Evolutionary conservation across 2,113 vertebrate species (phyloP).

Genomic region (Agelaius tricolor): DNA sequence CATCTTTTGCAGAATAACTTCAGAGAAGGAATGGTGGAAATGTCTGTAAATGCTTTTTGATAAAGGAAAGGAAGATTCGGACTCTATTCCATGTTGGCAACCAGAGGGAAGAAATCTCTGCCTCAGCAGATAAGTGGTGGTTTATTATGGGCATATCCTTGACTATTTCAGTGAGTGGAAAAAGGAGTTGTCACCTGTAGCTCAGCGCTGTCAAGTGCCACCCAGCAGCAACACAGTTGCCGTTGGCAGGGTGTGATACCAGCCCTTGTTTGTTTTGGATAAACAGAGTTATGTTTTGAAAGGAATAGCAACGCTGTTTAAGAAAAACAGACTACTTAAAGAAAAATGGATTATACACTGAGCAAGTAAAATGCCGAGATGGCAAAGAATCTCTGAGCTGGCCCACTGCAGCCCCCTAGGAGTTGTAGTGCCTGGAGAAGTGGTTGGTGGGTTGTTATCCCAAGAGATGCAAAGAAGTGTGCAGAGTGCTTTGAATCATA

Average conservation of each 20-base stretch:
- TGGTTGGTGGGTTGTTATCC: background rate
- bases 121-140: background rate
- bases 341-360: background rate
- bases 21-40: background rate
- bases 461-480: background rate
- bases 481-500: background rate
- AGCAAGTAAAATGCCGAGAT: background rate
- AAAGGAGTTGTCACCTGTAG: background rate
- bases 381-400: background rate
- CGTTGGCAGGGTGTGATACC: background rate
- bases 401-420: background rate
- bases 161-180: background rate
- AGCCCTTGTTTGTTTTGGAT: slow-evolving; percentile 2
- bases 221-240: background rate
- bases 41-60: background rate
- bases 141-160: background rate
- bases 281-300: slow-evolving; percentile 14
- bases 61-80: background rate
- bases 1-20: background rate
- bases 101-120: background rate
- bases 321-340: background rate
- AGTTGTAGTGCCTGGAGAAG: background rate
- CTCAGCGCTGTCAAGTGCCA: background rate
- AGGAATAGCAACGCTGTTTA: background rate
- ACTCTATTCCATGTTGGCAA: background rate